Evolutionary conservation across 1,140 invertebrate genomes (phyloP), one percentile per base, ranked within the genome.

Genomic region (Mesaphorura yosii): DNA sequence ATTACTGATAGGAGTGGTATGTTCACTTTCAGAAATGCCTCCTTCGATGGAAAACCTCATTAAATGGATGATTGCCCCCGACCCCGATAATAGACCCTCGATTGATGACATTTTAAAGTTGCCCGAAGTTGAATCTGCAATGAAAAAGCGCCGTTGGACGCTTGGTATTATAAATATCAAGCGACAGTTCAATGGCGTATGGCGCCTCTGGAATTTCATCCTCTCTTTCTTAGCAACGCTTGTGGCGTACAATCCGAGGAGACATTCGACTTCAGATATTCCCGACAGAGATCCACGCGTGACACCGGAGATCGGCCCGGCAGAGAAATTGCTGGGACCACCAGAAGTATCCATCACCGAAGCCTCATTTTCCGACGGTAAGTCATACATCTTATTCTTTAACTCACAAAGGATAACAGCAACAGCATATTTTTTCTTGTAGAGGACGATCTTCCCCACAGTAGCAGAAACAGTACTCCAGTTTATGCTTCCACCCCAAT

Each of bases 401-500:
- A 20, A 42, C 26, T 2, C 25, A 26, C 3, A 14, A 31, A 23
- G 5, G 31, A 27, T 17, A 2, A n/a, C 29, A 28, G 22, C 1
- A 27, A 37, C 5, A 20, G 17, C 48, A 23, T 2, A 27, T 38
- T 45, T 7, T 48, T 44, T 42, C 10, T 47, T 47, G 37, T 41
- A 34, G 57, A 59, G n/a, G 57, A 59, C 5, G 46, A 39, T 15
- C 22, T 31, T 14, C 53, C n/a, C 19, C 22, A 26, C 6, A 50
- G 47, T 42, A 7, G 31, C n/a, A 53, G n/a, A n/a, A n/a, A 28
- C 20, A 37, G 41, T n/a, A 54, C 57, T 1, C 57, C 55, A 4
- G 51, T 52, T n/a, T 63, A 40, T 34, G 57, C 60, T 19, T 63
- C 60, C 2, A 63, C 60, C 20, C 60, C 60, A 22, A 59, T 59